Conservation (phyloP, 1,140 invertebrate species). For the Phymastichus coffea region DNA sequence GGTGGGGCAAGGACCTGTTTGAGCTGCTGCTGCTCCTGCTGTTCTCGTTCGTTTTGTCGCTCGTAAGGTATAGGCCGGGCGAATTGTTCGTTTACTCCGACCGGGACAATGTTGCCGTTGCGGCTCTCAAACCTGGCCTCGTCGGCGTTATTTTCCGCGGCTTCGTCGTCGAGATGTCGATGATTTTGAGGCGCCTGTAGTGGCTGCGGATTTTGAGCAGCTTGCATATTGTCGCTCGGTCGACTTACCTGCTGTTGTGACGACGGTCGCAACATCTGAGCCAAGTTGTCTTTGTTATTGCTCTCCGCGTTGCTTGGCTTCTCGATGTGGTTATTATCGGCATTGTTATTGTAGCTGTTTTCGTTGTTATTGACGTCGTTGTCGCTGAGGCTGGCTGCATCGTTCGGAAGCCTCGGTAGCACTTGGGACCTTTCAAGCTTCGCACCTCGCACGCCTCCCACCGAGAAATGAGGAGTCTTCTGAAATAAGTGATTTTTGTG, state of each 20-base stretch:
- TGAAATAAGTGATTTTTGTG: constrained; percentile 30
- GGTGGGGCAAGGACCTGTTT: constrained; percentile 19
- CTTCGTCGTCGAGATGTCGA: constrained; percentile 30
- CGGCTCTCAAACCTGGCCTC: constrained; percentile 38
- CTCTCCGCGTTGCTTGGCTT: neutral
- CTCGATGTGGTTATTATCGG: neutral
- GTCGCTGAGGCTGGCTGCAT: neutral
- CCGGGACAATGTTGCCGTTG: constrained; percentile 45
- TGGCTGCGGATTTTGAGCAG: constrained; percentile 36
- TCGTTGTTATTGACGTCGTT: neutral
- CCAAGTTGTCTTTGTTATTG: neutral
- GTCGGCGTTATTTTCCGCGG: neutral
- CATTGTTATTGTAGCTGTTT: too few species aligned
- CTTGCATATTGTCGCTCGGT: constrained; percentile 34
- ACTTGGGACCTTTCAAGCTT: neutral
- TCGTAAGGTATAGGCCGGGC: constrained; percentile 29
- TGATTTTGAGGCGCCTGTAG: constrained; percentile 40
- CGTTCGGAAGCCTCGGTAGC: neutral
- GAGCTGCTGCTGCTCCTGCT: neutral
- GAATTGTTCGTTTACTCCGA: constrained; percentile 36
- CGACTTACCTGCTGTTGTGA: constrained; percentile 51
- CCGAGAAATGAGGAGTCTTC: constrained; percentile 27
- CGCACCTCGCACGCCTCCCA: neutral
- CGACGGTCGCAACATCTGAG: constrained; percentile 33
- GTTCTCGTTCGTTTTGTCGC: neutral